A percentile compares a stretch with the other conserved stretches of the same genome.
Conservation (phyloP, 2,797 vertebrate genomes). For the Yasuhikotakia modesta region DNA sequence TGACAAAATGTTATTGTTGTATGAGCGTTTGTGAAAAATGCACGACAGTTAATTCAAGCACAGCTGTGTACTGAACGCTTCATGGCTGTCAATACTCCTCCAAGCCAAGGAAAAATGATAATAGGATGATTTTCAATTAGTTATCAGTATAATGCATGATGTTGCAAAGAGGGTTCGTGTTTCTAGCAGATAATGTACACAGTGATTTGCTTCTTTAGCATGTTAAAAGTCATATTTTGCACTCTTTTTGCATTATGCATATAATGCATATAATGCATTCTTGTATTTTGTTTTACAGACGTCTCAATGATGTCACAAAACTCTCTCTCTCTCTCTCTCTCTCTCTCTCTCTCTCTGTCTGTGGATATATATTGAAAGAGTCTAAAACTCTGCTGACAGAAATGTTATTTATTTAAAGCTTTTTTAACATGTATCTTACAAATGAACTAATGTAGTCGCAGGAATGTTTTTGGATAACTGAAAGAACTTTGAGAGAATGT, state of each 20-base stretch:
- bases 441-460: no score
- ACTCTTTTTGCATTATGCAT: no score
- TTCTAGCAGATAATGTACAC: conserved; percentile 17
- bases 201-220: conserved; percentile 36
- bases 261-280: no score
- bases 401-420: neutral
- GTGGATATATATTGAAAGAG: neutral
- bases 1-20: conserved; percentile 41
- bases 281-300: conserved; percentile 11
- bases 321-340: neutral
- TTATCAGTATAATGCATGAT: neutral
- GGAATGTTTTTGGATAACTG: no score
- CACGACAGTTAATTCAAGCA: neutral
- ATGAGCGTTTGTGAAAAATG: conserved; percentile 10
- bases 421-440: no score
- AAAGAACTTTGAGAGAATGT: no score
- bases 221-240: conserved; percentile 36
- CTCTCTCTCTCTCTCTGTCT: neutral
- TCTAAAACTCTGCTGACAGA: neutral
- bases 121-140: neutral
- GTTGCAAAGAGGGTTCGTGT: neutral
- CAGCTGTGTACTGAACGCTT: neutral
- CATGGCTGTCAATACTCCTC: neutral
- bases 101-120: neutral
- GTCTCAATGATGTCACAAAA: neutral